phyloP scores from a whole-genome alignment of 1,140 invertebrate species.

The silkworm (Bombyx mori) region DNA sequence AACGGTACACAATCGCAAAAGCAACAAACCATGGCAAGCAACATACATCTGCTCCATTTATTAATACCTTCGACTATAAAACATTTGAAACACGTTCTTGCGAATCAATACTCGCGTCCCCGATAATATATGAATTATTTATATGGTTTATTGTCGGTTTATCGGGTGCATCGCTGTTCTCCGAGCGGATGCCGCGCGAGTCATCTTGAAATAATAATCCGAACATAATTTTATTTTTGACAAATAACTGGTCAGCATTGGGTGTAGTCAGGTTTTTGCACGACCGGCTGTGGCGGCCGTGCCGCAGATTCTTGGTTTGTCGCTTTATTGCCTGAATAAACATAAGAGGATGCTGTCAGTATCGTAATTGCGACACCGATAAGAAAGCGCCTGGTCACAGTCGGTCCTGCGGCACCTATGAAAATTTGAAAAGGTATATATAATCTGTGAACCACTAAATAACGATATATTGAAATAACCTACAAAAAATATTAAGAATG shows the following conservation, averaged over 20 bases:
- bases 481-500: too few relatives aligned
- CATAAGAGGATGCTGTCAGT: slow-evolving; percentile 19
- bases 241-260: slow-evolving; percentile 53
- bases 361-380: too few relatives aligned
- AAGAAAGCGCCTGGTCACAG: too few relatives aligned
- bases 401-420: too few relatives aligned
- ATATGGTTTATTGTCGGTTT: slow-evolving; percentile 66
- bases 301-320: slow-evolving; percentile 17
- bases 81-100: slow-evolving; percentile 68
- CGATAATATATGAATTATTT: slow-evolving; percentile 56
- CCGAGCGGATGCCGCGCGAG: slow-evolving; percentile 39
- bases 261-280: slow-evolving; percentile 38
- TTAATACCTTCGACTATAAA: slow-evolving; percentile 58
- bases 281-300: slow-evolving; percentile 15
- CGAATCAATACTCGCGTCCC: slow-evolving; percentile 55
- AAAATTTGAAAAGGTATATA: too few relatives aligned
- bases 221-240: slow-evolving; percentile 65
- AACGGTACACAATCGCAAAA: slow-evolving; percentile 35
- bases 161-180: slow-evolving; percentile 46
- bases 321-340: slow-evolving; percentile 29
- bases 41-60: slow-evolving; percentile 63
- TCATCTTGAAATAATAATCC: slow-evolving; percentile 58
- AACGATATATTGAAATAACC: too few relatives aligned
- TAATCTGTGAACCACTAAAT: too few relatives aligned
- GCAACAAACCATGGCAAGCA: slow-evolving; percentile 21